These are phyloP conservation scores for Fragum fragum DNA, from an alignment of 2,888 invertebrate species.

Conservation along the genomic window DNA sequence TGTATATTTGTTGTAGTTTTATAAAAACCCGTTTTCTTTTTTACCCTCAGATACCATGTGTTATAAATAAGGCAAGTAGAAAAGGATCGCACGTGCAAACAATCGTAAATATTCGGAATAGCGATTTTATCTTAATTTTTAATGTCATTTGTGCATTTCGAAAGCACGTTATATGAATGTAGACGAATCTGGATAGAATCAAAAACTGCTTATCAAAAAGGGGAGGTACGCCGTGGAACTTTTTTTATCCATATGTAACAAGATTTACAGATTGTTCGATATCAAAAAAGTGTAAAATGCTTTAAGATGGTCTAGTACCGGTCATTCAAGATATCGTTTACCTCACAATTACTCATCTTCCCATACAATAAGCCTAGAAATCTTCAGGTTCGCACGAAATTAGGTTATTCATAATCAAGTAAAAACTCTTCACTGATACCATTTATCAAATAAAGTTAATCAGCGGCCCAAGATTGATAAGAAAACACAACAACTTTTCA, in stretches of 20 bases:
- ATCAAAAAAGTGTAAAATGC: no score
- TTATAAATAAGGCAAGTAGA: neutral
- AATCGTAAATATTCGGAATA: neutral
- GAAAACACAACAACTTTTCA: constrained; percentile 6
- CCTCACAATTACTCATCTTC: neutral
- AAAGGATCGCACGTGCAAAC: neutral
- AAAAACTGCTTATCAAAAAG: no score
- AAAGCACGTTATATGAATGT: neutral
- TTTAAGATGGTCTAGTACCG: no score
- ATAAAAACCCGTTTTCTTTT: no score
- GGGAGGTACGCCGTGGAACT: no score
- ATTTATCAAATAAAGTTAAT: constrained; percentile 6
- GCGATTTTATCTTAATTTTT: constrained; percentile 2
- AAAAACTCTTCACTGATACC: constrained; percentile 3
- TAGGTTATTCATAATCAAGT: neutral
- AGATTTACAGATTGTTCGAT: no score
- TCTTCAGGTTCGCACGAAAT: neutral
- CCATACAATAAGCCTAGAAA: neutral
- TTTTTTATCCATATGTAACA: no score
- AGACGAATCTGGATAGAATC: neutral
- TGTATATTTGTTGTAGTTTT: no score
- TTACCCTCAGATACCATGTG: neutral
- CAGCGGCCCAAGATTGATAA: constrained; percentile 1
- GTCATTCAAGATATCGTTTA: no score
- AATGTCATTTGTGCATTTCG: neutral